Base-by-base conservation (phyloP, 2,797 vertebrate genomes). In the Sebastes vulpes region DNA sequence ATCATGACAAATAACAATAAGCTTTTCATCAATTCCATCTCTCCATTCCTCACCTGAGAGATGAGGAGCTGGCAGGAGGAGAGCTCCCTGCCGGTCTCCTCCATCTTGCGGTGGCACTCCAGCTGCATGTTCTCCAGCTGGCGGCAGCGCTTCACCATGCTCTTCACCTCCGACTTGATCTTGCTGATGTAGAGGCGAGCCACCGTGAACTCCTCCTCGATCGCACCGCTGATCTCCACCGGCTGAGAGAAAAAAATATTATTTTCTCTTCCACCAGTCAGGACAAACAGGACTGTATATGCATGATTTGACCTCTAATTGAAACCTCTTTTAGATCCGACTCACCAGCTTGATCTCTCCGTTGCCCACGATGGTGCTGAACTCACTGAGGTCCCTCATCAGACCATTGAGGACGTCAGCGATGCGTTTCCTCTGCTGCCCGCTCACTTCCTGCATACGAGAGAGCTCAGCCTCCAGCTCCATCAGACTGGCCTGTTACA, bases 111-210 rank as follows among this genome's bases (percentile, higher is more conserved):
- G 85, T 99, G 97, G 56, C 97, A 98, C 74, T 99, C 98, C 1
- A 98, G 96, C 93, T 98, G 98, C 90, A 98, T 96, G 90, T 93
- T 97, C 93, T 99, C 98, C 92, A 98, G 95, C 92, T 98, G 98
- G 48, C 97, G 95, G 87, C 98, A 98, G 5, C 98, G 96, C 93
- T 99, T 99, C 90, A 99, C 97, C 94, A 99, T 97, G n/a, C 97
- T 98, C 94, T 99, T 99, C 90, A 99, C 98, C 95, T 99, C 98
- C 0, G 98, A 99, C 85, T 99, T 99, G 93, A 99, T 98, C 94
- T 99, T 99, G 89, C 98, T 98, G 91, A 98, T 98, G 89, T 99
- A 99, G 61, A 99, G 97, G 5, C 98, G 96, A 8, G 98, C 98
- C 35, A 99, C 98, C 0, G 98, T 97, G 85, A 99, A 99, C 94